phyloP scores from a whole-genome alignment of 92 coral and sea anemone species.

The Meandrina meandrites region DNA sequence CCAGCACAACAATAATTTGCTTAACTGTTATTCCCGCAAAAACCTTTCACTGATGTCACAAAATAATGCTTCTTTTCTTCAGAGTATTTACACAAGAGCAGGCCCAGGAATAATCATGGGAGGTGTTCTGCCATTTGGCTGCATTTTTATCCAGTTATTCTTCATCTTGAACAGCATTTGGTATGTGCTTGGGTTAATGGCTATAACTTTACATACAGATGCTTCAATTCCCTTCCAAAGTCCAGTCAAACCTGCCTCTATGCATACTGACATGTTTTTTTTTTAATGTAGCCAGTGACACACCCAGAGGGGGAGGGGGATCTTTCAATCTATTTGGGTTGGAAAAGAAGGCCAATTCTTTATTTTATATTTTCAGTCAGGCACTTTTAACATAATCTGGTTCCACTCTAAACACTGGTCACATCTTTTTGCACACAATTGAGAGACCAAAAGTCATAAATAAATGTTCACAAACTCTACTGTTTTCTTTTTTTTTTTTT shows the following conservation, averaged over 20 bases:
- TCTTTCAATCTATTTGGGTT: too few species aligned
- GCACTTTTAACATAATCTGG: background rate
- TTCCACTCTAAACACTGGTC: background rate
- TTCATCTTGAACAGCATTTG: slow-evolving; percentile 96
- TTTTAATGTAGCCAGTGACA: too few species aligned
- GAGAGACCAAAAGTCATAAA: background rate
- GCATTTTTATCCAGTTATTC: slow-evolving; percentile 96
- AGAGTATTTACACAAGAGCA: slow-evolving; percentile 96
- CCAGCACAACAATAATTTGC: too few species aligned
- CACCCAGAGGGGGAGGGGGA: too few species aligned
- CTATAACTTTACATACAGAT: too few species aligned
- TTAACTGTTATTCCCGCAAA: too few species aligned
- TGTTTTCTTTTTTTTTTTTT: background rate
- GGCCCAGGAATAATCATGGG: slow-evolving; percentile 96
- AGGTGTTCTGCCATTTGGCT: slow-evolving; percentile 96
- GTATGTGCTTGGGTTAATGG: slow-evolving; percentile 67
- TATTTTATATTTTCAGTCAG: background rate
- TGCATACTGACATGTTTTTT: too few species aligned
- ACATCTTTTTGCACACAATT: background rate
- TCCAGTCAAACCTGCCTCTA: too few species aligned
- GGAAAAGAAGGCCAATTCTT: too few species aligned
- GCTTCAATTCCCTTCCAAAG: too few species aligned
- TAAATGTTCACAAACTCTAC: background rate
- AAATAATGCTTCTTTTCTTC: background rate
- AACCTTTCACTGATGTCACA: background rate